A percentile compares a stretch with the other conserved stretches of the same genome.
Conservation (phyloP, 2,797 vertebrate genomes). For the Coracias cyanogaster region DNA sequence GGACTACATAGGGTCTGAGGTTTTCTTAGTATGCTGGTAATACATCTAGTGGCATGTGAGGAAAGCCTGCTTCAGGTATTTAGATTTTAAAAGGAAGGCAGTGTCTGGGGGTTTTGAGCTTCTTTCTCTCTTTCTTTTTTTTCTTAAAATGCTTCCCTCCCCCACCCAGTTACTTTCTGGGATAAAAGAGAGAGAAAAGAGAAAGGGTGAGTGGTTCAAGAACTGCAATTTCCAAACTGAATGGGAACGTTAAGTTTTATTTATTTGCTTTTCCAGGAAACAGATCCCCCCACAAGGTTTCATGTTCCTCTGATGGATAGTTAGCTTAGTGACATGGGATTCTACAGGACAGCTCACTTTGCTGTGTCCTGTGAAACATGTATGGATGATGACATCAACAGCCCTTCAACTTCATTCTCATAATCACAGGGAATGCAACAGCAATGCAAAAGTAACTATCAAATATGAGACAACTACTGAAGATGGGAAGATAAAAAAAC, state of each 20-base stretch:
- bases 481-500: background rate
- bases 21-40: background rate
- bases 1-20: background rate
- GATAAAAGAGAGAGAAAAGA: background rate
- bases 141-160: no score
- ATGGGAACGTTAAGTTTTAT: background rate
- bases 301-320: background rate
- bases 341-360: background rate
- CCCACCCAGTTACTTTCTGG: background rate
- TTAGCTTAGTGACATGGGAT: background rate
- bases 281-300: background rate
- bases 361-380: rapidly evolving
- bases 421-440: background rate
- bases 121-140: background rate
- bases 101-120: rapidly evolving
- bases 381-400: background rate
- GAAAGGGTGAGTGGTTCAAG: background rate
- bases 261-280: background rate
- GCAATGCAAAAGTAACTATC: background rate
- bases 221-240: background rate
- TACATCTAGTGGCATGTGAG: background rate
- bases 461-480: background rate
- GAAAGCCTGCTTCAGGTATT: background rate
- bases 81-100: background rate
- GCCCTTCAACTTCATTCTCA: background rate